These are phyloP conservation scores for Plotosus lineatus DNA, from an alignment of 2,113 vertebrate genomes.

Conservation along the genomic window DNA sequence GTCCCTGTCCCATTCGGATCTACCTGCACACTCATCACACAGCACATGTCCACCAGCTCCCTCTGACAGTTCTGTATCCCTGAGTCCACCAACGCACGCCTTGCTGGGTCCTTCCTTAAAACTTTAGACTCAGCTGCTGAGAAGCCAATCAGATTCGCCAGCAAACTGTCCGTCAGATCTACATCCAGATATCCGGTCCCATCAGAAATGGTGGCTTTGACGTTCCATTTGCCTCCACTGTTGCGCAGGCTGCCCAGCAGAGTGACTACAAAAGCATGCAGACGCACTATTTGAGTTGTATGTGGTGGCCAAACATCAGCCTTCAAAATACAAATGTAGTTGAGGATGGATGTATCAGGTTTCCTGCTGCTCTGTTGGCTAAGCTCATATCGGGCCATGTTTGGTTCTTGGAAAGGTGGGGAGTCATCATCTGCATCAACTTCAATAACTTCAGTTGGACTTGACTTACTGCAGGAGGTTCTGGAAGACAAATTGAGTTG, in stretches of 20 bases:
- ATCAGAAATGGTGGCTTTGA: slow-evolving; percentile 88
- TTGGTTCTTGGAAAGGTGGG: slow-evolving; percentile 28
- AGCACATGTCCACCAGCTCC: slow-evolving; percentile 90
- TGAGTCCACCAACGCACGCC: slow-evolving; percentile 70
- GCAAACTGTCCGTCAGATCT: slow-evolving; percentile 81
- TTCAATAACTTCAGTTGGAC: background rate
- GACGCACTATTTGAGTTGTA: slow-evolving; percentile 65
- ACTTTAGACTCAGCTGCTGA: slow-evolving; percentile 81
- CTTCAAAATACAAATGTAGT: slow-evolving; percentile 77
- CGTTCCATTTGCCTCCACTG: slow-evolving; percentile 76
- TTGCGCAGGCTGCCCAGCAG: slow-evolving; percentile 85
- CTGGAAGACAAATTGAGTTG: background rate
- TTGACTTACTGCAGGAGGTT: background rate
- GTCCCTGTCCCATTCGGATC: slow-evolving; percentile 71
- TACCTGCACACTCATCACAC: slow-evolving; percentile 83
- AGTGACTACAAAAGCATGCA: slow-evolving; percentile 96
- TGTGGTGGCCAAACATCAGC: slow-evolving; percentile 57
- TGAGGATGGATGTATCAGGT: slow-evolving; percentile 76
- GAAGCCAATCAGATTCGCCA: slow-evolving; percentile 86
- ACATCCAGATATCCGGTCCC: slow-evolving; percentile 89
- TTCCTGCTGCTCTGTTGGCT: slow-evolving; percentile 7
- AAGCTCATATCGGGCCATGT: slow-evolving; percentile 19
- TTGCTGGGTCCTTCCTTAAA: slow-evolving; percentile 78
- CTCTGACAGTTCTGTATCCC: slow-evolving; percentile 86
- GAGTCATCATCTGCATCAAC: slow-evolving; percentile 51